A percentile compares a stretch with the other conserved stretches of the same genome.
These are phyloP conservation scores for Probaryconus sp. DNA, from an alignment of 1,140 invertebrate genomes.

Conservation along the genomic window DNA sequence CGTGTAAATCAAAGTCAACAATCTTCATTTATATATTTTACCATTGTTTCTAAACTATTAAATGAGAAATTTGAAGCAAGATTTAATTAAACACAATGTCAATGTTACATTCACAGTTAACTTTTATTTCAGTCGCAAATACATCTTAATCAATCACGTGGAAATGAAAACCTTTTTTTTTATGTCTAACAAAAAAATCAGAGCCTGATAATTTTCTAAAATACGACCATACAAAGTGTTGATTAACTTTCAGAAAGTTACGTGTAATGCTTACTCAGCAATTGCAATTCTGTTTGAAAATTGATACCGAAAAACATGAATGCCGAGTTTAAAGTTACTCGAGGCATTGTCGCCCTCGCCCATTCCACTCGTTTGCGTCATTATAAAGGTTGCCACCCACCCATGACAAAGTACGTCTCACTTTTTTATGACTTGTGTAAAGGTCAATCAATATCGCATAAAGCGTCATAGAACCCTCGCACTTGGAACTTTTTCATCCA, in stretches of 20 bases:
- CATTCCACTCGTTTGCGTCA: background rate
- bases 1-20: conserved; percentile 14
- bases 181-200: too few species aligned
- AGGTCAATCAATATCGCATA: conserved; percentile 37
- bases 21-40: conserved; percentile 29
- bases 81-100: conserved; percentile 18
- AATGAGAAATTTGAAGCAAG: conserved; percentile 31
- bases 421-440: conserved; percentile 41
- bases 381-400: conserved; percentile 31
- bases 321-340: conserved; percentile 23
- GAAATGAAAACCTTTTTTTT: too few species aligned
- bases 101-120: too few species aligned
- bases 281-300: conserved; percentile 14
- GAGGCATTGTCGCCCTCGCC: conserved; percentile 13
- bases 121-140: too few species aligned
- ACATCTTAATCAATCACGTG: too few species aligned
- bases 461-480: background rate
- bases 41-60: conserved; percentile 29
- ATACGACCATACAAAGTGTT: too few species aligned
- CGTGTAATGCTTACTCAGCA: conserved; percentile 21
- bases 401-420: conserved; percentile 32
- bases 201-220: too few species aligned
- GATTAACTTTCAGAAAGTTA: too few species aligned
- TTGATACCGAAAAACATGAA: conserved; percentile 26
- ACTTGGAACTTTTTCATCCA: conserved; percentile 5